Conservation (phyloP, 1,140 invertebrate species). For the Lepidurus packardi region DNA sequence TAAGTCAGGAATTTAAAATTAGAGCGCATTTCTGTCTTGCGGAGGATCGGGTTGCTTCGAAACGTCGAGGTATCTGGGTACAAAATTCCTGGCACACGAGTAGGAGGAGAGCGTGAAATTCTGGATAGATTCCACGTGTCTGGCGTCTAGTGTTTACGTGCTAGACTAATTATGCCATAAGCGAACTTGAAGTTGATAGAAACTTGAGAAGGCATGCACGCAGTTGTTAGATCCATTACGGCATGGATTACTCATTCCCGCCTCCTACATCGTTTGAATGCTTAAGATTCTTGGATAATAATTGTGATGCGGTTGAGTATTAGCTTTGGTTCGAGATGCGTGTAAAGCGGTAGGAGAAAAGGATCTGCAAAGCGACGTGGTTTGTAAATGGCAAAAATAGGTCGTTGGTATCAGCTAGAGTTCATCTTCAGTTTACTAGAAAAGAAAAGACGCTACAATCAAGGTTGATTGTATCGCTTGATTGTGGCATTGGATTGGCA, state of each 20-base stretch:
- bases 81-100: conserved; percentile 3
- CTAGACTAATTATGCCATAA: neutral
- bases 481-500: no score
- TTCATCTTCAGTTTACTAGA: no score
- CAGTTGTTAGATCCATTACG: conserved; percentile 7
- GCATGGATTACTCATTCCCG: neutral
- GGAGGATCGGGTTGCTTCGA: neutral
- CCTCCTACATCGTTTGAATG: neutral
- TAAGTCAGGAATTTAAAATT: neutral
- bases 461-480: no score
- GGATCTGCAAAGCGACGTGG: no score
- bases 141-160: neutral
- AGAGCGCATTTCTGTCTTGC: neutral
- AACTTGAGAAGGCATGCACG: conserved; percentile 12
- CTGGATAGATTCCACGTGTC: neutral
- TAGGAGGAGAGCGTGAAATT: neutral
- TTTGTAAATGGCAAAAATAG: no score
- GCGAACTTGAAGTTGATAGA: conserved; percentile 18
- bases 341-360: no score
- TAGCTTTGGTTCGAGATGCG: neutral
- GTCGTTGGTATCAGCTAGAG: no score
- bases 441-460: no score
- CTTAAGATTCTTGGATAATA: neutral
- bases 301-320: neutral
- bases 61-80: neutral